Conservation (phyloP, 2,797 vertebrate genomes). For the Eulemur coronatus region DNA sequence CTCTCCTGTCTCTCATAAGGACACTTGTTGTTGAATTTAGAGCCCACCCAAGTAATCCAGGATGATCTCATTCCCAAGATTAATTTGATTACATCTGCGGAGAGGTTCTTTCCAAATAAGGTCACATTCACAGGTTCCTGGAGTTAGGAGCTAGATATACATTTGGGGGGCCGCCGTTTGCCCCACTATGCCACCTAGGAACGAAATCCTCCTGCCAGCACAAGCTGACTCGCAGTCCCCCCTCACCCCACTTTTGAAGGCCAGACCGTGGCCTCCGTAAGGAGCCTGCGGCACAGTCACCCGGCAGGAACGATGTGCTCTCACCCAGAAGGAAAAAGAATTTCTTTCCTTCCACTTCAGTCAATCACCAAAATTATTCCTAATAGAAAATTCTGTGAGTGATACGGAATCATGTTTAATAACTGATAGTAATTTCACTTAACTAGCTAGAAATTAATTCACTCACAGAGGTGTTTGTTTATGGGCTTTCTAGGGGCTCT, state of each 20-base stretch:
- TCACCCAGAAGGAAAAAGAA: not conserved
- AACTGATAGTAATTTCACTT: conserved; percentile 68
- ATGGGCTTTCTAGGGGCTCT: conserved; percentile 50
- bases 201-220: not conserved
- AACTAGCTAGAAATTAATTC: conserved; percentile 70
- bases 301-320: not conserved
- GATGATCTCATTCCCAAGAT: conserved; percentile 18
- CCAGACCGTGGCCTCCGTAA: not conserved
- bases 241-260: not conserved
- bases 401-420: conserved; percentile 66
- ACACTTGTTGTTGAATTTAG: not conserved
- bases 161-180: fast-evolving
- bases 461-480: conserved; percentile 55
- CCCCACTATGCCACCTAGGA: not conserved
- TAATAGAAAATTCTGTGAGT: conserved; percentile 55
- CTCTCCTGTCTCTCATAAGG: not conserved
- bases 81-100: not conserved
- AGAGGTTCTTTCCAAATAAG: not conserved
- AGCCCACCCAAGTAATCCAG: not conserved
- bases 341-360: not conserved
- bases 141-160: not conserved
- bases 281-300: not conserved
- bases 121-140: not conserved
- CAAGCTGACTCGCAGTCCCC: not conserved
- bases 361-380: conserved; percentile 39